Conservation (phyloP, 2,113 vertebrate genomes). For the Ranitomeya imitator region DNA sequence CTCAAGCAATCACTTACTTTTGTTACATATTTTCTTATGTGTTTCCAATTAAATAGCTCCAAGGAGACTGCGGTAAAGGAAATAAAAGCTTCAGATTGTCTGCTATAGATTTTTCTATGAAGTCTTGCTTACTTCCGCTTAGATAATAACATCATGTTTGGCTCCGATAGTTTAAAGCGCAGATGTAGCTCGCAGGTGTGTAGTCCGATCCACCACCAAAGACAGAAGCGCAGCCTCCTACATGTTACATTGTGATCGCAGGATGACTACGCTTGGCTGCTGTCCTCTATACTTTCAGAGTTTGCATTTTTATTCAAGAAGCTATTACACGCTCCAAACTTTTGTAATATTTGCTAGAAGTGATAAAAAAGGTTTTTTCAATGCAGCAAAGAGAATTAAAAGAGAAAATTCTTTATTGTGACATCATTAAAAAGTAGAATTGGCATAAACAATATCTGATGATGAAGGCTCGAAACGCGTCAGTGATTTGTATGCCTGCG, state of each 20-base stretch:
- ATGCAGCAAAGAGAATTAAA: too few species aligned
- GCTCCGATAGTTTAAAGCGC: neutral
- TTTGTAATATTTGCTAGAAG: too few species aligned
- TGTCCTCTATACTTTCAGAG: neutral
- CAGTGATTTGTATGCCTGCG: too few species aligned
- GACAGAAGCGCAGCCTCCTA: neutral
- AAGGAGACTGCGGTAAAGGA: conserved; percentile 28
- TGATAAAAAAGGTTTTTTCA: too few species aligned
- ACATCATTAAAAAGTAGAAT: too few species aligned
- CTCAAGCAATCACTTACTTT: conserved; percentile 47
- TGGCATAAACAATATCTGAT: too few species aligned
- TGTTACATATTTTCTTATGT: conserved; percentile 35
- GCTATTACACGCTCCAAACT: too few species aligned
- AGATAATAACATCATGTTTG: conserved; percentile 47
- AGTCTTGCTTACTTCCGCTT: conserved; percentile 36
- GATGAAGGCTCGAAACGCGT: too few species aligned
- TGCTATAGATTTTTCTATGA: conserved; percentile 39
- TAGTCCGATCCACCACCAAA: neutral
- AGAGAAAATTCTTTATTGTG: too few species aligned
- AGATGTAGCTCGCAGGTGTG: conserved; percentile 50
- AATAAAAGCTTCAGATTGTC: conserved; percentile 25
- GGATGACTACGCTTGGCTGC: neutral
- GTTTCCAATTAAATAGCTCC: conserved; percentile 40
- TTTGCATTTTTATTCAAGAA: neutral
- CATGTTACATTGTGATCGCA: neutral